Base-by-base conservation (phyloP, 2,888 invertebrate genomes). In the Nemotelus pantherinus region DNA sequence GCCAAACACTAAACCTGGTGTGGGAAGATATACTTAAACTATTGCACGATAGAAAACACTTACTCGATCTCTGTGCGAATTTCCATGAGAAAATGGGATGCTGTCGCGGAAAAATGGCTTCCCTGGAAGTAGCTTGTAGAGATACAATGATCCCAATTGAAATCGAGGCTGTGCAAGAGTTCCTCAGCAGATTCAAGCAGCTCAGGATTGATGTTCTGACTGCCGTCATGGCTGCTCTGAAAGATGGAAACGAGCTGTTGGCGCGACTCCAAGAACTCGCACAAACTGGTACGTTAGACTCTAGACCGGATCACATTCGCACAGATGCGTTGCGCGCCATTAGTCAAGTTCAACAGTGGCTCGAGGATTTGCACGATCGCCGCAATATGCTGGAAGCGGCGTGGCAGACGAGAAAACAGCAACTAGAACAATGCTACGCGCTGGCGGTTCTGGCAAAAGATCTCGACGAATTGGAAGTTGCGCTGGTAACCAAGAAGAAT, bases 1-100 rank as follows among this genome's bases (percentile, higher is more conserved):
- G 95, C 25, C 94, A 94, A 84, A 92, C 92, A 3, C 85, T 93
- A 68, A 91, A 91, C 77, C 88, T 90, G 79, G 92, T 92, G 3
- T 96, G 96, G 96, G 91, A 91, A 82, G 95, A 96, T 84, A 92
- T 96, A 77, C 92, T 95, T 85, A 89, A 89, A 80, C 92, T 94
- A 83, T 88, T 96, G 81, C 93, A 95, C 83, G 90, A 92, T 80
- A 89, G 96, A 72, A 93, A 93, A 83, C 90, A 91, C 82, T 91
- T 96, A 80, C 89, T 96, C 65, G 93, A 94, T 82, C 88, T 93
- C 82, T 94, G 94, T 84, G 92, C 94, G 58, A 89, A 92, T 80
- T 95, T 95, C 84, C 95, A 94, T 82, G 92, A 91, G 80, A 90
- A 90, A 84, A 91, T 92, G 79, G 89, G 90, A 64, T 90, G 92